Evolutionary conservation across 2,797 vertebrate genomes (phyloP).

Genomic region (Hemibagrus guttatus): DNA sequence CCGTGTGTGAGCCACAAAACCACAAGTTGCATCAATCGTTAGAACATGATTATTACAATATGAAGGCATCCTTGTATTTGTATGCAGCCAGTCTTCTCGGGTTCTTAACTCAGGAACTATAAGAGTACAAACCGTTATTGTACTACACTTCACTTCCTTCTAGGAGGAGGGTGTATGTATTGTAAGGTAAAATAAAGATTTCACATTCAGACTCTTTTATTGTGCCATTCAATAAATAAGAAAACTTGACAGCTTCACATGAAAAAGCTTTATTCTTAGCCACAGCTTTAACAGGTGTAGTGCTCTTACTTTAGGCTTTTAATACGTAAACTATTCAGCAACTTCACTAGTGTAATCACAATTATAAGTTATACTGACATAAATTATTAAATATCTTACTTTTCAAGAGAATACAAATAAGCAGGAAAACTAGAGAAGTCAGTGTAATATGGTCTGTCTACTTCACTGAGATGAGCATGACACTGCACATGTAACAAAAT

Average conservation of each 20-base stretch:
- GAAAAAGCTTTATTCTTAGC: conserved; percentile 88
- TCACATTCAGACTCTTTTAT: not conserved
- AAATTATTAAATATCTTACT: conserved; percentile 79
- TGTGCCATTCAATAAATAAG: conserved; percentile 11
- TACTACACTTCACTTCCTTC: not conserved
- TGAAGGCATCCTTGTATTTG: not conserved
- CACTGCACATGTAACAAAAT: conserved; percentile 77
- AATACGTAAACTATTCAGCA: conserved; percentile 80
- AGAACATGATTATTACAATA: not conserved
- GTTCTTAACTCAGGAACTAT: not conserved
- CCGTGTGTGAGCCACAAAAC: not conserved
- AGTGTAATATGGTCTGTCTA: conserved; percentile 63
- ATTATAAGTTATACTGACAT: conserved; percentile 73
- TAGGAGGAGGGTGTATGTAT: not conserved
- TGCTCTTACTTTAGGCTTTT: conserved; percentile 76
- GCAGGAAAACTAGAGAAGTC: conserved; percentile 67
- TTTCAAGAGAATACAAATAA: conserved; percentile 84
- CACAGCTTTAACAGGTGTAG: conserved; percentile 80
- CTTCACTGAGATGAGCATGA: conserved; percentile 67
- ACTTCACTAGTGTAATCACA: conserved; percentile 73
- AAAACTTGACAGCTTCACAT: conserved; percentile 60
- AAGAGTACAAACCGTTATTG: not conserved
- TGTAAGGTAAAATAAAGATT: not conserved
- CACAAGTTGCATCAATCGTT: not conserved
- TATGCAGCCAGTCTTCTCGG: not conserved